Percentiles rank a stretch among this genome's conserved stretches.
Conservation (phyloP, 2,888 invertebrate species). For the Drosophila tanythrix region DNA sequence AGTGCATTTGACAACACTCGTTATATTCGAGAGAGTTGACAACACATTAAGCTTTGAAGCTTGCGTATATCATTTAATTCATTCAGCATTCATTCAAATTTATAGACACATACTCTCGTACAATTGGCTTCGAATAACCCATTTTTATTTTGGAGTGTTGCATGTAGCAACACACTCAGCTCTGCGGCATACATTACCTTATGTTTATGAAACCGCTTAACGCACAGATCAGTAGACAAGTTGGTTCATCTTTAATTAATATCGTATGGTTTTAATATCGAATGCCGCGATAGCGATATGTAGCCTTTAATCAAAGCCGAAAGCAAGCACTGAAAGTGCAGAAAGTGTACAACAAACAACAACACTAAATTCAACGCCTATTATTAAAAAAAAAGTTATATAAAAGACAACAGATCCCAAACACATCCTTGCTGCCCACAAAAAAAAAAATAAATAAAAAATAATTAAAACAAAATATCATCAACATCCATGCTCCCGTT, state of each 20-base stretch:
- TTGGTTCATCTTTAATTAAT: conserved; percentile 54
- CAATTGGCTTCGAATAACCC: conserved; percentile 57
- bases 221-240: conserved; percentile 68
- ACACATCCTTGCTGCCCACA: conserved; percentile 61
- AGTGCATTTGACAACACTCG: conserved; percentile 54
- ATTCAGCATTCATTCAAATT: conserved; percentile 39
- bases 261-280: conserved; percentile 42
- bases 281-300: conserved; percentile 84
- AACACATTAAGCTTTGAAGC: conserved; percentile 57
- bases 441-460: conserved; percentile 6
- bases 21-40: conserved; percentile 30
- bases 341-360: conserved; percentile 57
- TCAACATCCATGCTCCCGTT: conserved; percentile 49
- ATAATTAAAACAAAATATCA: conserved; percentile 14
- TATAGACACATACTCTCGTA: conserved; percentile 35
- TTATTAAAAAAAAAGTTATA: conserved; percentile 26
- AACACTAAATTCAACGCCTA: conserved; percentile 61
- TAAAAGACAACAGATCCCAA: conserved; percentile 60
- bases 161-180: conserved; percentile 29
- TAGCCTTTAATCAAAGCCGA: conserved; percentile 58
- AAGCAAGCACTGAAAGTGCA: conserved; percentile 40
- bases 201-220: conserved; percentile 44
- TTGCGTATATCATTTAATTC: conserved; percentile 54
- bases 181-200: conserved; percentile 61
- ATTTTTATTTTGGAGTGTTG: conserved; percentile 32